Percentiles rank a stretch among this genome's conserved stretches.
Evolutionary conservation across 2,888 invertebrate species (phyloP).

Genomic region (Synergus umbraculus): DNA sequence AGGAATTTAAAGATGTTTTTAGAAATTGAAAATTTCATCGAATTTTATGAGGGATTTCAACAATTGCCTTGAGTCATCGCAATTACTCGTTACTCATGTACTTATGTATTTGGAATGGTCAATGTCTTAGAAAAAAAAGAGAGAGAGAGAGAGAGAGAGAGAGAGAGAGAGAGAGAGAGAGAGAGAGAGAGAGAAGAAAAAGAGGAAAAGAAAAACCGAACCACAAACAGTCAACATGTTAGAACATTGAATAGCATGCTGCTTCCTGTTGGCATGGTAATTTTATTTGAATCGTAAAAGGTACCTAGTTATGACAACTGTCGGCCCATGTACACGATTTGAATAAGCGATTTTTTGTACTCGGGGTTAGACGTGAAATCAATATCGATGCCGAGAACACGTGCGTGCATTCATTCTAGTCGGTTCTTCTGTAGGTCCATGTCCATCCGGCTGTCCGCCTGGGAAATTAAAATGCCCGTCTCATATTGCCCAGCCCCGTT

Average conservation of each 20-base stretch:
- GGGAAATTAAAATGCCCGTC: constrained; percentile 60
- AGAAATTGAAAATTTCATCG: constrained; percentile 2
- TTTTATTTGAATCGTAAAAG: not conserved
- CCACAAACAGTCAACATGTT: constrained; percentile 2
- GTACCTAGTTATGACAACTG: constrained; percentile 21
- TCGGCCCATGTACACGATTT: constrained; percentile 39
- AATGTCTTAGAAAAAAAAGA: not conserved
- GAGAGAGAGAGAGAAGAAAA: not conserved
- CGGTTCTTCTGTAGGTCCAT: not conserved
- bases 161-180: not conserved
- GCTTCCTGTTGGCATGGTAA: constrained; percentile 31
- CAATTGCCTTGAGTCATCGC: constrained; percentile 13
- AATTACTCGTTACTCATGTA: constrained; percentile 9
- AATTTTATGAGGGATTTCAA: not conserved
- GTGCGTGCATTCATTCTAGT: constrained; percentile 11
- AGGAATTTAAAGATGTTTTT: no score
- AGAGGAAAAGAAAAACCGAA: not conserved
- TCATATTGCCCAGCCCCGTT: constrained; percentile 66
- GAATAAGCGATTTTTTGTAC: constrained; percentile 43
- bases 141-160: not conserved
- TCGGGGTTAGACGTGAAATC: constrained; percentile 46
- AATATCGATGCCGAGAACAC: constrained; percentile 46
- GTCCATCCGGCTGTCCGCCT: constrained; percentile 29
- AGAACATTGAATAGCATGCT: constrained; percentile 28
- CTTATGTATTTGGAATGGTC: not conserved